Percentiles rank a stretch among this genome's conserved stretches.
These are phyloP conservation scores for Ailurus styani DNA, from an alignment of 2,113 vertebrate genomes.

Conservation along the genomic window DNA sequence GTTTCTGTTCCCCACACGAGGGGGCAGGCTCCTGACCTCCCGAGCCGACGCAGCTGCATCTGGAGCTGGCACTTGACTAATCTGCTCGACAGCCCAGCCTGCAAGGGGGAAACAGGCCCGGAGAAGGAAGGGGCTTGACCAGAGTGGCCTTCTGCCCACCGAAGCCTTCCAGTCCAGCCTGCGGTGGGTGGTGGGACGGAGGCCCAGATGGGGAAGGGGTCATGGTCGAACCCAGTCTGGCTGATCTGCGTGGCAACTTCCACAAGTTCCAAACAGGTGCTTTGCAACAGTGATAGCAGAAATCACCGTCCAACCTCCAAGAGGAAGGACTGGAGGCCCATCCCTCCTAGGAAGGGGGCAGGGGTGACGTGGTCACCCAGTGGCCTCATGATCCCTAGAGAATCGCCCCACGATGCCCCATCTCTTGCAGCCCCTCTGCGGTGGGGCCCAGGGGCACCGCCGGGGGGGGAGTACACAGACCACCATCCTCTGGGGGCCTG, in stretches of 20 bases:
- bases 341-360: neutral
- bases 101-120: neutral
- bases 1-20: fast-evolving
- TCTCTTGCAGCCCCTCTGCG: neutral
- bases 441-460: neutral
- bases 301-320: neutral
- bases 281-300: neutral
- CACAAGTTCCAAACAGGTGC: fast-evolving
- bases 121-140: neutral
- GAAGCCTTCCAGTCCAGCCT: neutral
- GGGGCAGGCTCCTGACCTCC: neutral
- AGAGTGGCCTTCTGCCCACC: neutral
- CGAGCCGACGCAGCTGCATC: fast-evolving
- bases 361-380: neutral
- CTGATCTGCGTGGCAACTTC: fast-evolving
- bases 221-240: neutral
- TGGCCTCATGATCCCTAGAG: neutral
- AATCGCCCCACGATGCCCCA: fast-evolving
- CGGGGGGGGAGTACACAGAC: neutral
- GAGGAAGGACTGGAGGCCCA: neutral
- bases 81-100: neutral
- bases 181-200: neutral
- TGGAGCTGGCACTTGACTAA: neutral
- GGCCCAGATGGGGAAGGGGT: neutral
- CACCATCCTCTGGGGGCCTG: too few relatives aligned